These are phyloP conservation scores for Drosophila demipolita DNA, from an alignment of 2,888 invertebrate species.

Conservation along the genomic window DNA sequence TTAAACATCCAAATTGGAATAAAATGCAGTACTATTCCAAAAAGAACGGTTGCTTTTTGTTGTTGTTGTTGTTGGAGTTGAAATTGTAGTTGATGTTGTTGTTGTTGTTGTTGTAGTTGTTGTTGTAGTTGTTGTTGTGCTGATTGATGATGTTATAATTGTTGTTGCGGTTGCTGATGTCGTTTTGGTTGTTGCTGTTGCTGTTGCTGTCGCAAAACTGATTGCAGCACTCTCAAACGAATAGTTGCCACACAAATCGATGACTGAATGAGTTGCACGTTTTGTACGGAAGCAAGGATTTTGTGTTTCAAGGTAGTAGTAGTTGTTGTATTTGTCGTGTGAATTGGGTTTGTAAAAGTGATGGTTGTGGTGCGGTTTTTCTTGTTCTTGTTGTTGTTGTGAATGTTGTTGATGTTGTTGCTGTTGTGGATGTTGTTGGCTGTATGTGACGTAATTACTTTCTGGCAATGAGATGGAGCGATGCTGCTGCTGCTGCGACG, in stretches of 20 bases:
- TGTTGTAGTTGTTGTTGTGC: conserved; percentile 44
- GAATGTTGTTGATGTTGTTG: conserved; percentile 17
- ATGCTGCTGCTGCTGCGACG: conserved; percentile 91
- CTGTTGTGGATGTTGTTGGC: conserved; percentile 58
- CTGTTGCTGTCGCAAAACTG: conserved; percentile 29
- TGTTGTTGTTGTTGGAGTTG: conserved; percentile 38
- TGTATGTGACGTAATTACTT: conserved; percentile 87
- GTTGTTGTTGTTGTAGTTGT: conserved; percentile 17
- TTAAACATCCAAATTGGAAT: conserved; percentile 62
- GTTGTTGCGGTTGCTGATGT: conserved; percentile 46
- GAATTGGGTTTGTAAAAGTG: conserved; percentile 41
- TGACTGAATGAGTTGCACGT: conserved; percentile 53
- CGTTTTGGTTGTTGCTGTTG: conserved; percentile 34
- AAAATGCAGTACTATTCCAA: conserved; percentile 76
- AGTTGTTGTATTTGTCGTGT: conserved; percentile 37
- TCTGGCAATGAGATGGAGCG: conserved; percentile 94
- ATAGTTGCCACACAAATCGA: conserved; percentile 61
- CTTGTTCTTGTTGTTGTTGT: conserved; percentile 29
- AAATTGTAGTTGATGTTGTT: conserved; percentile 23
- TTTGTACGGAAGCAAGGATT: conserved; percentile 31
- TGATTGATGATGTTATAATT: conserved; percentile 24
- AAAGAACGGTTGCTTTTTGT: conserved; percentile 62
- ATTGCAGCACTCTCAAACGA: conserved; percentile 51
- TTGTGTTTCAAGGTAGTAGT: conserved; percentile 21
- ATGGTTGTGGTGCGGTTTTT: conserved; percentile 27